Base-by-base conservation (phyloP, 2,888 invertebrate species). In the Buathra laborator region DNA sequence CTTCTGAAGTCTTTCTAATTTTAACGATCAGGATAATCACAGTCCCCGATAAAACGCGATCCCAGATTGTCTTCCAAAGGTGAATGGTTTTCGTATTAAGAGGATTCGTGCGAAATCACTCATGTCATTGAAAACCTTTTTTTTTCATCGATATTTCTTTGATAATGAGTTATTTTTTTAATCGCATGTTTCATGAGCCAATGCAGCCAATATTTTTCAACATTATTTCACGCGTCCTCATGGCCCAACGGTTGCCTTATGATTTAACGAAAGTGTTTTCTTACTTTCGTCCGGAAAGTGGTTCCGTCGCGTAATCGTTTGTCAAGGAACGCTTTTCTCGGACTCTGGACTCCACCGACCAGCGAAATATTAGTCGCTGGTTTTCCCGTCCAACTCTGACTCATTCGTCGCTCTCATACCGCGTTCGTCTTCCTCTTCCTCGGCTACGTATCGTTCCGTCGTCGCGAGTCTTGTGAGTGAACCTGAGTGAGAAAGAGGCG, bases 181-280 rank as follows among this genome's bases (percentile, higher is more conserved):
- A 37, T 5, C 37, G 1, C 6, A 37, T 37, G 37, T 9, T 37
- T 9, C 37, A 37, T 9, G 1, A 37, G 37, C 7, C 37, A 37
- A 37, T 37, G 37, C 37, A 9, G 37, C 6, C 6, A 37, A 37
- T 37, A 37, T 37, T 37, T 37, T 37, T 37, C 37, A 37, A 37
- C 37, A 37, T 37, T 10, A 56, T 24, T 56, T 56, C 5, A 7
- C 37, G 37, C 37, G 24, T 56, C 10, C 37, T 62, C n/a, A 6
- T 32, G 29, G 14, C n/a, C 14, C 88, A 90, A 89, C 90, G 89
- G 90, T 24, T 24, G 24, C 88, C 89, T 89, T 91, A 91, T 91
- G 91, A 91, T 91, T 91, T 91, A 91, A 90, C 90, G 90, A 88
- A 88, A 90, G 90, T 91, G 89, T 91, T 91, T 91, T 91, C 91